Evolutionary conservation across 2,888 invertebrate genomes (phyloP).

Genomic region (Mycogona germanica): DNA sequence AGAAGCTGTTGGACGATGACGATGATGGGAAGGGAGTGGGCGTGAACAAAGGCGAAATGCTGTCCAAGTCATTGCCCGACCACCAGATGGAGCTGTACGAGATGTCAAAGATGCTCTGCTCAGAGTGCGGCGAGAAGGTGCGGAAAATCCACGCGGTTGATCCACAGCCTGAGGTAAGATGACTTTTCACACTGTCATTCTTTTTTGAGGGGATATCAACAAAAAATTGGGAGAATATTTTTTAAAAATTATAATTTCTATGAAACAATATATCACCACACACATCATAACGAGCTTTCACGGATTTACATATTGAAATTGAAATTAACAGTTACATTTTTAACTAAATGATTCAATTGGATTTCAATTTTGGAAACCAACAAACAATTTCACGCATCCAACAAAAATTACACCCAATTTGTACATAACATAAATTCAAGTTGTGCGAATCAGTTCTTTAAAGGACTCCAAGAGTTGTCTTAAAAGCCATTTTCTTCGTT

Average conservation of each 20-base stretch:
- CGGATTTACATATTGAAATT: neutral
- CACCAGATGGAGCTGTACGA: conserved; percentile 17
- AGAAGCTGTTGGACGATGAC: neutral
- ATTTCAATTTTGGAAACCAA: too few species aligned
- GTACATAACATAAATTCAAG: too few species aligned
- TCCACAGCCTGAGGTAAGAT: conserved; percentile 3
- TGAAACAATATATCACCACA: neutral
- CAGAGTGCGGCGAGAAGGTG: conserved; percentile 23
- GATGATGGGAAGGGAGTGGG: neutral
- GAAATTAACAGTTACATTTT: too few species aligned
- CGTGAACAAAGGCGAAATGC: neutral
- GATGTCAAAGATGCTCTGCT: conserved; percentile 22
- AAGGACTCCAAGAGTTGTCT: too few species aligned
- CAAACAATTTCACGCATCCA: too few species aligned
- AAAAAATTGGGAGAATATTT: neutral
- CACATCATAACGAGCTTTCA: neutral
- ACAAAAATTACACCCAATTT: too few species aligned
- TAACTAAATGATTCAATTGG: too few species aligned
- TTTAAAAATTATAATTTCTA: neutral
- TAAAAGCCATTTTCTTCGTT: too few species aligned
- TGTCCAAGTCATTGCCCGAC: conserved; percentile 16
- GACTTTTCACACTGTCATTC: neutral
- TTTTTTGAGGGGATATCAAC: neutral
- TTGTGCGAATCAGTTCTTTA: too few species aligned
- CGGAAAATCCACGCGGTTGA: conserved; percentile 14